Base-by-base conservation (phyloP, 2,888 invertebrate genomes). In the Andrena bicolor region DNA sequence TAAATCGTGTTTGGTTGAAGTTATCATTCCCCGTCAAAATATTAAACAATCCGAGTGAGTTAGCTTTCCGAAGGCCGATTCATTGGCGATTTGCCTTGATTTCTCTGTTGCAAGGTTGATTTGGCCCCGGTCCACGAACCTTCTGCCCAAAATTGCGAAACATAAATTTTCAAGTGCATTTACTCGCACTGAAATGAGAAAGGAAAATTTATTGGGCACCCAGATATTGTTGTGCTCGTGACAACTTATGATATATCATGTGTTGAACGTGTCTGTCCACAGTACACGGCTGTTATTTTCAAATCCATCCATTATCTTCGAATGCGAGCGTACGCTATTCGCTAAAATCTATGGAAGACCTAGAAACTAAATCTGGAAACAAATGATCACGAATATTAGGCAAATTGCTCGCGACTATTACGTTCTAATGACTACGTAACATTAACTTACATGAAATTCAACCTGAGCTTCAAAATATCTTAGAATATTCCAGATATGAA, bases 51-150 rank as follows among this genome's bases (percentile, higher is more conserved):
- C 61, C 53, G 28, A 66, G 63, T 48, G 76, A 76, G 56, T 77
- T 16, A 32, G 60, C 65, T 68, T 68, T 68, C 66, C 71, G 83
- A 86, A 87, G 85, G 76, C 82, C 77, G 56, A 76, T 74, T 32
- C 75, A 56, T 32, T 88, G 83, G 88, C 85, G 74, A 82, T 77
- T 65, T 84, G 83, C 82, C 85, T 84, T 74, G 82, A 87, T 88
- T 80, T 84, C 80, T 76, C 61, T 61, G 66, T 58, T 69, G 73
- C 74, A 60, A 76, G 79, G 77, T 79, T 79, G 58, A 77, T 73
- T 82, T 83, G 77, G 84, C 86, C 56, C 16, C 20, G 48, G 32
- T 76, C 75, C 79, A 74, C 66, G 48, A 23, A 32, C 64, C 58
- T 49, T 58, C 81, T 48, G 56, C 60, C 63, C 76, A 71, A 70